Conservation (phyloP, 2,797 vertebrate species). For the Parotocinclus haroldoi region DNA sequence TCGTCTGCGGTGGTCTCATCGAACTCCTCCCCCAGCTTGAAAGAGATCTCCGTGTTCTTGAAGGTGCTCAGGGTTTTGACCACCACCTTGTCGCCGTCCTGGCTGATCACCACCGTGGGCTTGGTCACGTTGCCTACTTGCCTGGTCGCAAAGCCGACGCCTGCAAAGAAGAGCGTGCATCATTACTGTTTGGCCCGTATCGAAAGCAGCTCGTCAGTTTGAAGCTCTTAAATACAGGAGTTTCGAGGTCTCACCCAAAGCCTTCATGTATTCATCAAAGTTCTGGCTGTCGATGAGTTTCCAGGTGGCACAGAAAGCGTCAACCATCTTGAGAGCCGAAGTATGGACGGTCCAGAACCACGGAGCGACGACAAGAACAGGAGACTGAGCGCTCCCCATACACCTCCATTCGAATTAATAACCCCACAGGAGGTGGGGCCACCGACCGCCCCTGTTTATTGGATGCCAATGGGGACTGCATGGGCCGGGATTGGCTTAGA, state of each 20-base stretch:
- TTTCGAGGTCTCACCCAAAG: constrained; percentile 75
- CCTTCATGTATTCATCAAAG: constrained; percentile 97
- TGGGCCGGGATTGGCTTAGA: constrained; percentile 52
- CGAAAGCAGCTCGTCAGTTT: too few species aligned
- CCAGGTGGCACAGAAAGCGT: constrained; percentile 92
- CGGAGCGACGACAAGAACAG: constrained; percentile 10
- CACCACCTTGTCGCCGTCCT: constrained; percentile 85
- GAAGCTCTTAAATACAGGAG: too few species aligned
- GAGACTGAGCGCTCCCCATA: constrained; percentile 29
- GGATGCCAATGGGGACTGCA: constrained; percentile 26
- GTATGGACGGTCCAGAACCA: constrained; percentile 3
- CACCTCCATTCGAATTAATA: constrained; percentile 52
- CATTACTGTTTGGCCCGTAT: too few species aligned
- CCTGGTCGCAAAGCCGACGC: constrained; percentile 89
- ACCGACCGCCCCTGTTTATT: constrained; percentile 40
- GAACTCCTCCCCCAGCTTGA: constrained; percentile 92
- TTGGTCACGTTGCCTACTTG: constrained; percentile 95
- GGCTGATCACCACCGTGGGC: constrained; percentile 86
- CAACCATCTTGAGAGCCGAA: constrained; percentile 76
- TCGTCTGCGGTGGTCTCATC: constrained; percentile 91
- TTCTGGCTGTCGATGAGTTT: constrained; percentile 91
- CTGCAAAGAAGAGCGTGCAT: constrained; percentile 57
- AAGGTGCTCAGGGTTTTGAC: constrained; percentile 90
- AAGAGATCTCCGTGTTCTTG: constrained; percentile 89
- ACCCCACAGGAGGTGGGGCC: constrained; percentile 37